Evolutionary conservation across 2,113 vertebrate species (phyloP).

Genomic region (Chloropsis hardwickii): DNA sequence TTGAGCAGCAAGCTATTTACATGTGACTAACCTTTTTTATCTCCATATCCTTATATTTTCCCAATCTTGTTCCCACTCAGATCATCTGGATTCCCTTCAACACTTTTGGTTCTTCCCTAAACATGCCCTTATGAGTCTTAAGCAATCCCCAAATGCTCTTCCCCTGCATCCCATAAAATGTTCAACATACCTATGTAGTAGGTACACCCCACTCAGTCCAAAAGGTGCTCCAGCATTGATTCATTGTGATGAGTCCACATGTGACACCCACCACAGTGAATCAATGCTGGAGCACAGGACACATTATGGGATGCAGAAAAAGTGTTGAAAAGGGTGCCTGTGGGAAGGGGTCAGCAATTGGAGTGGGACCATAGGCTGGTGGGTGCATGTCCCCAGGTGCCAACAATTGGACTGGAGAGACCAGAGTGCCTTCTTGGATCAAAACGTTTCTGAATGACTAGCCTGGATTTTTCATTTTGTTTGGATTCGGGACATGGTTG

Average conservation of each 20-base stretch:
- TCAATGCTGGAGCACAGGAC: not conserved
- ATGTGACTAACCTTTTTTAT: not conserved
- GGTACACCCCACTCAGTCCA: not conserved
- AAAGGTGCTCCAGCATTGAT: not conserved
- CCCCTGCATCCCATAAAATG: not conserved
- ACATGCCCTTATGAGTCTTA: not conserved
- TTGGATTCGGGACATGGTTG: not conserved
- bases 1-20: not conserved
- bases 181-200: not conserved
- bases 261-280: not conserved
- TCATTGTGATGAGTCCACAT: not conserved
- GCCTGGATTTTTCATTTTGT: not conserved
- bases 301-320: not conserved
- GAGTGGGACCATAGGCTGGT: fast-evolving
- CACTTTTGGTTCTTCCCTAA: not conserved
- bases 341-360: not conserved
- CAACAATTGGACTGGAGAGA: not conserved
- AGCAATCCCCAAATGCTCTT: not conserved
- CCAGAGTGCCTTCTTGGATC: not conserved
- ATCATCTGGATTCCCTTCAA: not conserved
- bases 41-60: not conserved
- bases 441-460: not conserved
- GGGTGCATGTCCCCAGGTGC: not conserved
- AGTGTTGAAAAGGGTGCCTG: no score
- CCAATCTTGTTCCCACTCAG: not conserved